A percentile compares a stretch with the other conserved stretches of the same genome.
phyloP scores from a whole-genome alignment of 2,113 vertebrate species.

The Donacobius atricapilla region DNA sequence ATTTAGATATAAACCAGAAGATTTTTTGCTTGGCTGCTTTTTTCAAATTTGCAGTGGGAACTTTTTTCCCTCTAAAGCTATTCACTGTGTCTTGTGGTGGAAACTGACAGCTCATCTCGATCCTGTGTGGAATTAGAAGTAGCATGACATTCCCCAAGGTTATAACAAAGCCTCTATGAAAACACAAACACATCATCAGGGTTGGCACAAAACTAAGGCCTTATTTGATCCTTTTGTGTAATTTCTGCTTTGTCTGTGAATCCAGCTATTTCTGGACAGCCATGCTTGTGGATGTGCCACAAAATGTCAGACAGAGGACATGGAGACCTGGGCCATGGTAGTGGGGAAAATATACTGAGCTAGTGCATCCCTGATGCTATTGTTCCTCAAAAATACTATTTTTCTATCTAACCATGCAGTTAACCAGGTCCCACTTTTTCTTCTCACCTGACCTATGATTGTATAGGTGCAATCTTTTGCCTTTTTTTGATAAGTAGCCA shows the following conservation, averaged over 20 bases:
- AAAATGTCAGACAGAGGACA: background rate
- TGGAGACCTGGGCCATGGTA: background rate
- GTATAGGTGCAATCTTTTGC: background rate
- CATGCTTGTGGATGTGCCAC: background rate
- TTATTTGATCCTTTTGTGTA: background rate
- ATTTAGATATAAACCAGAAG: background rate
- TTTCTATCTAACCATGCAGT: background rate
- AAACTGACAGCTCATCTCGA: background rate
- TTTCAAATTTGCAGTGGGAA: background rate
- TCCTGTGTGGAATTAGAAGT: slow-evolving; percentile 23
- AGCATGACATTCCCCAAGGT: slow-evolving; percentile 35
- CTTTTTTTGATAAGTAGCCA: background rate
- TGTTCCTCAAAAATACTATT: background rate
- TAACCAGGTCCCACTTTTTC: background rate
- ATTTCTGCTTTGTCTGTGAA: slow-evolving; percentile 4
- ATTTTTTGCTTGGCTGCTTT: background rate
- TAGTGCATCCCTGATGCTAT: background rate
- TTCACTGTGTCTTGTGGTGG: background rate
- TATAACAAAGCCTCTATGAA: slow-evolving; percentile 9
- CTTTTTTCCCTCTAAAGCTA: background rate
- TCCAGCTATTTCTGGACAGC: background rate
- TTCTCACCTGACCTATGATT: background rate
- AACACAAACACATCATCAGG: background rate
- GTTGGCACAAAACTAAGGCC: background rate
- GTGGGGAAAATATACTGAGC: background rate